These are phyloP conservation scores for Hirtodrosophila histrioides DNA, from an alignment of 2,888 invertebrate genomes.

Conservation along the genomic window DNA sequence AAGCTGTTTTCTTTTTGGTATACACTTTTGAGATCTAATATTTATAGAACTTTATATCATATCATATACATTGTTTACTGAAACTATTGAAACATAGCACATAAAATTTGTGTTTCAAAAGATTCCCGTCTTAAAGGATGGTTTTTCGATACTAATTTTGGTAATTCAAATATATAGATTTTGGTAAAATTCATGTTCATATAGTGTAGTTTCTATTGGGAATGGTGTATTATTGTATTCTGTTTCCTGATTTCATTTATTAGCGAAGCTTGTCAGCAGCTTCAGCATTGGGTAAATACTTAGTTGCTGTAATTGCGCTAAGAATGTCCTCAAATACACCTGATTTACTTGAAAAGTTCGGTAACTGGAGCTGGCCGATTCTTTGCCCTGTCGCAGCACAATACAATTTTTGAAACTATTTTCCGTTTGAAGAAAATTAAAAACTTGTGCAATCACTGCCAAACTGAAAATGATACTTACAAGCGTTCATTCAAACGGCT, in stretches of 20 bases:
- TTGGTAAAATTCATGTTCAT: too few species aligned
- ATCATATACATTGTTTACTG: too few species aligned
- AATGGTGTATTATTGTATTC: too few species aligned
- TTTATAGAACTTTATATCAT: too few species aligned
- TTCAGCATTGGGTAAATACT: constrained; percentile 12
- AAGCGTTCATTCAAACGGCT: constrained; percentile 23
- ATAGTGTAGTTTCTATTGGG: too few species aligned
- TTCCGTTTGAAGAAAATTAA: constrained; percentile 54
- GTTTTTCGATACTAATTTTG: too few species aligned
- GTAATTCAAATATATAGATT: too few species aligned
- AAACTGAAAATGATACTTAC: not conserved
- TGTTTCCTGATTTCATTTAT: not conserved
- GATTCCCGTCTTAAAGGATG: too few species aligned
- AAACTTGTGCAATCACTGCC: constrained; percentile 38
- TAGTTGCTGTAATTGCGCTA: constrained; percentile 31
- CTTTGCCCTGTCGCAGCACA: constrained; percentile 17
- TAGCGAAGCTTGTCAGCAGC: constrained; percentile 15
- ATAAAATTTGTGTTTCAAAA: too few species aligned
- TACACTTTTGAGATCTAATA: too few species aligned
- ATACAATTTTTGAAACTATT: constrained; percentile 58
- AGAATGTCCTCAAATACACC: constrained; percentile 36
- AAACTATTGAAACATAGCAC: too few species aligned
- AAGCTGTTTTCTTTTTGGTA: too few species aligned
- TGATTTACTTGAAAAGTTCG: constrained; percentile 46
- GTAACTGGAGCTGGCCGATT: constrained; percentile 39